phyloP scores from a whole-genome alignment of 2,797 vertebrate genomes.

The Scyliorhinus canicula region DNA sequence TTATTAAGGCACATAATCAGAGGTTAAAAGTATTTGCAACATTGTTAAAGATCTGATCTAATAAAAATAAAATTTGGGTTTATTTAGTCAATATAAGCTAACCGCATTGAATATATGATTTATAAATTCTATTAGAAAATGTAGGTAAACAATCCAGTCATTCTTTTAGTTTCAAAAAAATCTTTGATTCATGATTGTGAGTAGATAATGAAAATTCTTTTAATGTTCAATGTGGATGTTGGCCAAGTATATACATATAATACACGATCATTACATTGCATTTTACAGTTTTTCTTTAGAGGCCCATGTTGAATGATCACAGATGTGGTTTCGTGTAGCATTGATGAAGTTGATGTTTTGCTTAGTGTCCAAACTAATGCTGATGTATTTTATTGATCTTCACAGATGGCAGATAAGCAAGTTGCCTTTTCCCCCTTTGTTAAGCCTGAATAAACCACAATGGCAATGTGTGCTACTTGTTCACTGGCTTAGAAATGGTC shows the following conservation, averaged over 20 bases:
- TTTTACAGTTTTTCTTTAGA: slow-evolving; percentile 3
- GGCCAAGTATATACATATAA: neutral
- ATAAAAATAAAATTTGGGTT: neutral
- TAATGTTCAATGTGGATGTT: neutral
- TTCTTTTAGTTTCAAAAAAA: neutral
- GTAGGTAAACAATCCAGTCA: neutral
- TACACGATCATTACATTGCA: neutral
- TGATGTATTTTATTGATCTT: slow-evolving; percentile 32
- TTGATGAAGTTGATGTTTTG: slow-evolving; percentile 35
- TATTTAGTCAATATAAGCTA: neutral
- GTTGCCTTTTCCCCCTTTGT: neutral
- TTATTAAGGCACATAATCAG: neutral
- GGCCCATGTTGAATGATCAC: neutral
- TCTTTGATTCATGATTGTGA: neutral
- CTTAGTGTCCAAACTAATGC: slow-evolving; percentile 3
- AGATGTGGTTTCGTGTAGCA: slow-evolving; percentile 26
- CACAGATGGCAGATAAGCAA: slow-evolving; percentile 33
- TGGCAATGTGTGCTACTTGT: neutral
- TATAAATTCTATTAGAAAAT: neutral
- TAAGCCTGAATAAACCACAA: slow-evolving; percentile 27
- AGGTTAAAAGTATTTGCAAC: neutral
- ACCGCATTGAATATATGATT: neutral
- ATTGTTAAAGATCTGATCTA: neutral
- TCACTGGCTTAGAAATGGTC: slow-evolving; percentile 20
- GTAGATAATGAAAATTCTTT: neutral